Base-by-base conservation (phyloP, 2,113 vertebrate species). In the Chunga burmeisteri region DNA sequence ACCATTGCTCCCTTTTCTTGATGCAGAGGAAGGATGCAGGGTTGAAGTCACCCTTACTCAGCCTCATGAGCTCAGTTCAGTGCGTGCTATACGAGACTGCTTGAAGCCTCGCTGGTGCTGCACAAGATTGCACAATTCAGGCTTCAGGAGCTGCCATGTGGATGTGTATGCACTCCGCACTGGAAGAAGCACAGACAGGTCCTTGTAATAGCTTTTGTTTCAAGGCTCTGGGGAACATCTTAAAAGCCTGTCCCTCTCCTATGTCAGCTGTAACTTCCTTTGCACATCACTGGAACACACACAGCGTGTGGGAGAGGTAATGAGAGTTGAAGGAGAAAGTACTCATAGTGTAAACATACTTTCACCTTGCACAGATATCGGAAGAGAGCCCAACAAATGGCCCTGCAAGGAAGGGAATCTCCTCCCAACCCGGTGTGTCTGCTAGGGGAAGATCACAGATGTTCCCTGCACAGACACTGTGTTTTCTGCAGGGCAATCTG, bases 301-400 rank as follows among this genome's bases (percentile, higher is more conserved):
- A 30, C n/a, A 66, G 42, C 63, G 87, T n/a, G 89, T 78, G 89
- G 95, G 87, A 95, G 89, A 93, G 63, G 81, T 92, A 90, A 80
- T 58, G 81, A 87, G 50, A 44, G 74, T 36, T 55, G 71, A 95
- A 95, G 73, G 50, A 95, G 81, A 97, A 97, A 93, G 71, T 67
- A 66, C 42, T 93, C 62, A 9, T 50, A 50, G 16, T 59, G 59
- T 85, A 95, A 95, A 95, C 72, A 86, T 40, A 47, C 42, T 94
- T 96, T 86, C 82, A 85, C 91, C 78, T 96, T 87, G 59, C 81
- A 65, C 22, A 63, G 71, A 55, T 88, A 92, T 7, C 42, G 70
- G 68, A 93, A 84, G 42, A 66, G 32, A 82, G 46, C 14, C 42
- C 91, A 87, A 46, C 32, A 92, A 89, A 73, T 23, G 77, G 71